Conservation (phyloP, 1,140 invertebrate genomes). For the Eciton burchellii region DNA sequence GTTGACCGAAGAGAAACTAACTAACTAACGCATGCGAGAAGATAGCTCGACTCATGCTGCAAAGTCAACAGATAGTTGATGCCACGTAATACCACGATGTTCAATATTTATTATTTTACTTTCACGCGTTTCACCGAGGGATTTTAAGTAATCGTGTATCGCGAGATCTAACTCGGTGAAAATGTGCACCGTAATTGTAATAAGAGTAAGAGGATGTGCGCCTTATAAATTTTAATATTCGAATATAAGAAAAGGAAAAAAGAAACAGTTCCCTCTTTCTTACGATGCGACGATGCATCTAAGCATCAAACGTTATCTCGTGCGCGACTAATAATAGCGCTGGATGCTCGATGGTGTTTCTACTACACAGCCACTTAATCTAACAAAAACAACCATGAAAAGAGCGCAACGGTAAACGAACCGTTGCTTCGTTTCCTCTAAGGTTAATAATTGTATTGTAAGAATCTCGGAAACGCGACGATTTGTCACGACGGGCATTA, state of each 20-base stretch:
- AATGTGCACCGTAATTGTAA: conserved; percentile 13
- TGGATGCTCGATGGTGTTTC: conserved; percentile 28
- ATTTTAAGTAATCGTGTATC: conserved; percentile 26
- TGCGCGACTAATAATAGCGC: conserved; percentile 50
- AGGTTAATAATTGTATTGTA: conserved; percentile 58
- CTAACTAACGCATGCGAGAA: no score
- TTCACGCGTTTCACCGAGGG: conserved; percentile 32
- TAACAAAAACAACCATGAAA: conserved; percentile 56
- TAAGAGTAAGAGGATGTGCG: neutral
- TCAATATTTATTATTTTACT: conserved; percentile 52
- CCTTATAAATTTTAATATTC: neutral
- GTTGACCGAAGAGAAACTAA: neutral
- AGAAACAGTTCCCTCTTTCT: no score
- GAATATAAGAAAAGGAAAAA: neutral
- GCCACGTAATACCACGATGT: conserved; percentile 13
- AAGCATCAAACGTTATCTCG: neutral
- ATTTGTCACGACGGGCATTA: conserved; percentile 13
- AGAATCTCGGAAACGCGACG: conserved; percentile 42
- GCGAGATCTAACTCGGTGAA: neutral
- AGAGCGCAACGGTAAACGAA: conserved; percentile 59
- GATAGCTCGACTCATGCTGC: neutral
- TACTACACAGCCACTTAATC: conserved; percentile 34
- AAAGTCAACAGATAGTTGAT: neutral
- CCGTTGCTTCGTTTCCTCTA: conserved; percentile 43
- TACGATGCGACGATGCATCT: neutral